A percentile compares a stretch with the other conserved stretches of the same genome.
Evolutionary conservation across 2,797 vertebrate species (phyloP).

Genomic region (Phyllotis vaccarum): DNA sequence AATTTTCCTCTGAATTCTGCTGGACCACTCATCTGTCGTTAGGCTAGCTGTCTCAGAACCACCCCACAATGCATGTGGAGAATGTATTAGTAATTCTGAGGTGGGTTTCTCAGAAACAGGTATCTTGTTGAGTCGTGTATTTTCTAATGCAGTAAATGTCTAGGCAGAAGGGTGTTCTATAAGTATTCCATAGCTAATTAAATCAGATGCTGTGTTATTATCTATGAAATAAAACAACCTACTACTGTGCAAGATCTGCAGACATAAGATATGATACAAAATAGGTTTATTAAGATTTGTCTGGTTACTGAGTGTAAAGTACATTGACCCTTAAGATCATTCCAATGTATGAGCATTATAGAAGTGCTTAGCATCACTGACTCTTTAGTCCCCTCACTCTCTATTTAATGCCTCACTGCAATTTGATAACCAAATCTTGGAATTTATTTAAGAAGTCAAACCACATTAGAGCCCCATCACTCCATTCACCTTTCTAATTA

Average conservation of each 20-base stretch:
- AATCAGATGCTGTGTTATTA: constrained; percentile 15
- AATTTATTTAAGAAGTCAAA: constrained; percentile 72
- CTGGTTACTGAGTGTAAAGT: not conserved
- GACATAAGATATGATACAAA: not conserved
- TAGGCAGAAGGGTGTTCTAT: not conserved
- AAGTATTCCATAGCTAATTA: constrained; percentile 59
- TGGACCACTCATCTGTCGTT: not conserved
- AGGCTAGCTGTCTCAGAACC: not conserved
- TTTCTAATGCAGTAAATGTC: constrained; percentile 17
- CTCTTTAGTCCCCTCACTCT: not conserved
- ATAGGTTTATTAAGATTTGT: not conserved
- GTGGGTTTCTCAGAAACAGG: constrained; percentile 16
- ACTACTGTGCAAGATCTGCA: not conserved
- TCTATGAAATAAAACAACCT: constrained; percentile 35
- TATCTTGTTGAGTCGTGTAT: constrained; percentile 28
- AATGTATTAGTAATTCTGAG: not conserved
- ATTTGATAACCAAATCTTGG: constrained; percentile 56
- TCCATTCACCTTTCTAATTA: constrained; percentile 63
- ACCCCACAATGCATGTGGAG: not conserved
- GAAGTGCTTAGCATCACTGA: constrained; percentile 15
- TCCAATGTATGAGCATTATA: not conserved
- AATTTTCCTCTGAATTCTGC: not conserved
- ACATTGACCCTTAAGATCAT: constrained; percentile 25
- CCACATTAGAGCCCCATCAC: constrained; percentile 24
- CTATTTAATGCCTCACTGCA: constrained; percentile 61